Percentiles rank a stretch among this genome's conserved stretches.
These are phyloP conservation scores for Carcharodon carcharias DNA, from an alignment of 2,797 vertebrate species.

Conservation along the genomic window DNA sequence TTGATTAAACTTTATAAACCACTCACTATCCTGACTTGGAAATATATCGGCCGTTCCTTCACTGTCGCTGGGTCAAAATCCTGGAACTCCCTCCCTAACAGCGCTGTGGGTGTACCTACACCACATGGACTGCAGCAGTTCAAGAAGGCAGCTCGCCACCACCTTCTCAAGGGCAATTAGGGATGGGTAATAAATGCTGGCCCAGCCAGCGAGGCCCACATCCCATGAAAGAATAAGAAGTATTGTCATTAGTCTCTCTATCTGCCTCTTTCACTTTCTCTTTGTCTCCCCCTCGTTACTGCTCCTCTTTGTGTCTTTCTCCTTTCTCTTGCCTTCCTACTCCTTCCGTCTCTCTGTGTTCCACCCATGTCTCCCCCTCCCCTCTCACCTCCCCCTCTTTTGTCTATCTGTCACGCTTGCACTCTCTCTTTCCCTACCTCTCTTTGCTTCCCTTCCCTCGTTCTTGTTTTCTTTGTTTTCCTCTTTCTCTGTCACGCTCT, in stretches of 20 bases:
- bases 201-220: too few relatives aligned
- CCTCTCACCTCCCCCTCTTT: background rate
- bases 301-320: background rate
- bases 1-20: background rate
- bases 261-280: background rate
- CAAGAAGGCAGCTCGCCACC: too few relatives aligned
- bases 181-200: too few relatives aligned
- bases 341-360: background rate
- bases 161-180: too few relatives aligned
- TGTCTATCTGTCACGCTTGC: background rate
- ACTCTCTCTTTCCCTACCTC: background rate
- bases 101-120: too few relatives aligned
- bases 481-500: background rate
- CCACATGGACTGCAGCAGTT: too few relatives aligned
- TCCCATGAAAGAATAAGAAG: too few relatives aligned
- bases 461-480: too few relatives aligned
- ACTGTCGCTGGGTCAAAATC: too few relatives aligned
- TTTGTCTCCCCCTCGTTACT: background rate
- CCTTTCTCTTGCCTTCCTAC: too few relatives aligned
- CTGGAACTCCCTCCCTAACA: too few relatives aligned
- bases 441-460: background rate
- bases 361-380: background rate
- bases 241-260: background rate
- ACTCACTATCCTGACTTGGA: background rate
- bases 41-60: too few relatives aligned